Percentiles rank a stretch among this genome's conserved stretches.
Conservation (phyloP, 2,113 vertebrate genomes). For the Spilogale gracilis region DNA sequence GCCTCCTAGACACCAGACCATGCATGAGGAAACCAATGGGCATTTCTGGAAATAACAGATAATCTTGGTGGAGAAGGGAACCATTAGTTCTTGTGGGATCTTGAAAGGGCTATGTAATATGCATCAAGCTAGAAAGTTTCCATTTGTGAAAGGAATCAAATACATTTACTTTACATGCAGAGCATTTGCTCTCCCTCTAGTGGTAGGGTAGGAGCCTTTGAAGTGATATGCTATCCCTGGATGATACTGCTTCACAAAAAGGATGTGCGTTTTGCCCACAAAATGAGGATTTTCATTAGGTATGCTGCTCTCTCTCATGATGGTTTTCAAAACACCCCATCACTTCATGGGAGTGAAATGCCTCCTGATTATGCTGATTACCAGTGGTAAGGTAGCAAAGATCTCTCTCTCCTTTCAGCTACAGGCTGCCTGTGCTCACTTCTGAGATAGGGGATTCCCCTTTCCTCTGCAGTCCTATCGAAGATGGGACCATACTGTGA, state of each 20-base stretch:
- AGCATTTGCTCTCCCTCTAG: constrained; percentile 81
- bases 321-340: background rate
- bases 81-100: background rate
- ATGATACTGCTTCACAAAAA: background rate
- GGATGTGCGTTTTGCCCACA: background rate
- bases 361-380: background rate
- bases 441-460: background rate
- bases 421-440: background rate
- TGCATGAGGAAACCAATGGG: background rate
- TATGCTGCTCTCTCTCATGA: background rate
- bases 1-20: background rate
- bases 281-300: background rate
- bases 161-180: background rate
- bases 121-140: background rate
- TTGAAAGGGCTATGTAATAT: background rate
- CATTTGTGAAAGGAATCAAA: constrained; percentile 33
- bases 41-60: constrained; percentile 37
- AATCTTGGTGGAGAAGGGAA: background rate
- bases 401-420: background rate
- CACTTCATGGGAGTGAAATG: background rate
- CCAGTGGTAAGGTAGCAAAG: background rate
- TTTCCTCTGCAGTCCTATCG: background rate
- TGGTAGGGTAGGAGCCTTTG: constrained; percentile 72
- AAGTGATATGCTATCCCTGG: background rate
- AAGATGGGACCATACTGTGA: background rate